Evolutionary conservation across 2,888 invertebrate genomes (phyloP), one percentile per base, ranked within the genome.

Genomic region (Andrena chrysosceles): DNA sequence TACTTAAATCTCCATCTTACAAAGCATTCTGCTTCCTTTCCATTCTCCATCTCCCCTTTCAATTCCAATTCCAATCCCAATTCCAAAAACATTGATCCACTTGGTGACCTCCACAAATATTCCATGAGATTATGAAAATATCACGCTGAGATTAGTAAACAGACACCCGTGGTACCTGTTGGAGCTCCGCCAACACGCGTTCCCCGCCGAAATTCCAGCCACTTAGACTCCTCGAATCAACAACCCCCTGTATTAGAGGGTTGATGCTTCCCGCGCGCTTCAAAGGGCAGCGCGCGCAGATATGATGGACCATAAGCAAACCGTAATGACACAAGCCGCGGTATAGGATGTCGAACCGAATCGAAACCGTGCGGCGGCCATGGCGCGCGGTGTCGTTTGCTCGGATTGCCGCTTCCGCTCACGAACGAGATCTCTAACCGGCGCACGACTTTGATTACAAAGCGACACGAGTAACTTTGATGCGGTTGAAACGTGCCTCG

Each of bases 371-470:
- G 26, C 23, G 10, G 20, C 10, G 13, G 23, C 20, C 48, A 35
- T 48, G n/a, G 26, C 5, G 10, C 13, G 23, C 31, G 33, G 48
- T 0, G 52, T 13, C 35, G 1, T 29, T 29, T 16, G 23, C 7
- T 16, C 52, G 66, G 63, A 73, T 73, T 68, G 20, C 10, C 49
- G 26, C 31, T 35, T 69, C 20, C 42, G 16, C 16, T 26, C 73
- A 49, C 49, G 72, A 33, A 29, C 33, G 10, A 48, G 48, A 60
- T 70, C 29, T 35, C 66, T 31, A 59, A 74, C 33, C 26, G 59
- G 31, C 33, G 71, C 20, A 23, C 16, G 49, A 74, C 67, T 83
- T 74, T 74, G 83, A 83, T 83, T 78, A 83, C 67, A 83, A 75
- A 74, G 83, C 70, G n/a, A 20, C 23, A 10, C 31, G 52, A 13